Conservation (phyloP, 23 tunicate genomes). For the Clavelina lepadiformis region DNA sequence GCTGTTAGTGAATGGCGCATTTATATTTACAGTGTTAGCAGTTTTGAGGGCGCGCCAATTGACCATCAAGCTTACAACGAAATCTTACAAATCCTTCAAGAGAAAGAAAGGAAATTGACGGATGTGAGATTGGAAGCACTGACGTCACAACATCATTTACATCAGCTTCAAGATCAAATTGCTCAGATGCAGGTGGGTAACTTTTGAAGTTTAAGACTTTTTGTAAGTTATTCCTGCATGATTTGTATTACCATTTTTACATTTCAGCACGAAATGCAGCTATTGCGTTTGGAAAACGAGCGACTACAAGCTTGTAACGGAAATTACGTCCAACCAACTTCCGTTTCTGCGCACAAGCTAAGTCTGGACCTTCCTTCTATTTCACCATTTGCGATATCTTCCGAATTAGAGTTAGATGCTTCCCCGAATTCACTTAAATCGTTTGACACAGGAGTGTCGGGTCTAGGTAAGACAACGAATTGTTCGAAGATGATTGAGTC, state of each 20-base stretch:
- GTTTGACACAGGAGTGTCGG: no score
- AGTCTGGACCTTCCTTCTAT: no score
- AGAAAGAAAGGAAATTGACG: slow-evolving; percentile 83
- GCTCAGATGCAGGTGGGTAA: slow-evolving; percentile 75
- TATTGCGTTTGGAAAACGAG: slow-evolving; percentile 77
- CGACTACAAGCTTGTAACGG: slow-evolving; percentile 37
- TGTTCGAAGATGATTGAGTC: no score
- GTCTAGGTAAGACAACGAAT: no score
- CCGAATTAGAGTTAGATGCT: no score
- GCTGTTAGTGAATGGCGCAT: no score
- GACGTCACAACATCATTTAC: slow-evolving; percentile 85
- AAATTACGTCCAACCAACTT: background rate
- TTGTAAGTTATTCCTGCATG: background rate
- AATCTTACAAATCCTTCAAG: slow-evolving; percentile 52
- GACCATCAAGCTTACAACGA: slow-evolving; percentile 42
- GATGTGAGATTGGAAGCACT: slow-evolving; percentile 79
- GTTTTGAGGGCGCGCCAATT: background rate
- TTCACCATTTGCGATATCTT: no score
- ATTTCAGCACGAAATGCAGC: slow-evolving; percentile 80
- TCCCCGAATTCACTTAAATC: no score
- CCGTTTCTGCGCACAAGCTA: no score
- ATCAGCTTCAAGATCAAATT: slow-evolving; percentile 86
- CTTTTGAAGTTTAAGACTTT: background rate
- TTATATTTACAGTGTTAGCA: no score
- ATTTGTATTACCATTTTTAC: background rate